Evolutionary conservation across 2,888 invertebrate species (phyloP), one percentile per base, ranked within the genome.

Genomic region (Zele albiditarsus): DNA sequence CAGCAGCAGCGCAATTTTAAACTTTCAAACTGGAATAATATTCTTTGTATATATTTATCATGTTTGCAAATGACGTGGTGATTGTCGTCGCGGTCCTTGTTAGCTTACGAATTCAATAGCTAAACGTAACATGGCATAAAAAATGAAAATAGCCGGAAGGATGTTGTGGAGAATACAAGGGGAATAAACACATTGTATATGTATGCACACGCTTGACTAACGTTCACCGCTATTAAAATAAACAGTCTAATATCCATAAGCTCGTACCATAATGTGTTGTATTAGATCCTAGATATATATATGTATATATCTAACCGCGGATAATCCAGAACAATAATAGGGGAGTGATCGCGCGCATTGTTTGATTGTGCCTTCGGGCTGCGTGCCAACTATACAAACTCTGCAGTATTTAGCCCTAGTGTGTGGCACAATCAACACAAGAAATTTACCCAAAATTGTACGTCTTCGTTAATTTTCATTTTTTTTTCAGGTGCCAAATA

Each of bases 301-400:
- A 79, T 75, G 62, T 53, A 57, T 38, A 8, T 53, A 20, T 53
- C 80, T 79, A 75, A 76, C 80, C 79, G 73, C 80, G 82, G 86
- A 86, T 88, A 85, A 88, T 87, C 88, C 85, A 80, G 78, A 86
- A 85, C 82, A 84, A 86, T 83, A 88, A 88, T 85, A 85, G 78
- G 71, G 80, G 80, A 67, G 60, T 25, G 25, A 71, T 23, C 42
- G n/a, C 67, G 33, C 28, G 42, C 33, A 76, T 79, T 75, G 77
- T 74, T 71, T 33, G 38, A 65, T 53, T 62, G 46, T 73, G 78
- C 77, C 77, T 74, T 63, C 49, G n/a, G 73, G 81, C 80, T 82
- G 80, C 77, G 73, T 71, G 82, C 82, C 85, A 84, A 82, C 84
- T 84, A 84, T 80, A 80, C 82, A 85, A 86, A 72, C 75, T 62